Evolutionary conservation across 2,113 vertebrate species (phyloP), one percentile per base, ranked within the genome.

Genomic region (Thalassarche chlororhynchos): DNA sequence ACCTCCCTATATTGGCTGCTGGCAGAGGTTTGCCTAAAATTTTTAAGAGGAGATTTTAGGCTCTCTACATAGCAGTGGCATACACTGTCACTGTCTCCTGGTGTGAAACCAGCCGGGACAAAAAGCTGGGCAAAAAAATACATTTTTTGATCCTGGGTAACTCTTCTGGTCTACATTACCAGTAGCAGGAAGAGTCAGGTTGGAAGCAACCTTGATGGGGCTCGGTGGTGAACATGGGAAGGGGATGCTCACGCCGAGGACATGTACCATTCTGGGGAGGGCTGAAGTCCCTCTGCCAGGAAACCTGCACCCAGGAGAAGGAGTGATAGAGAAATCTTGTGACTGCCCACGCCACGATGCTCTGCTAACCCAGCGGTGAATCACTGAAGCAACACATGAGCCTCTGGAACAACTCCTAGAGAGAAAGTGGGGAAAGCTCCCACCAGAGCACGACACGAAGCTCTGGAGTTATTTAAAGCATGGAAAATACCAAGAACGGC

Each of bases 381-480:
- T 29, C 61, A 23, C 24, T 49, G 60, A 87, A 69, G 69, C 42
- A 60, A 71, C 57, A n/a, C 18, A 66, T 3, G 9, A 75, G 16
- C 38, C 54, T 76, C 84, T 69, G 57, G 16, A 89, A 86, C 15
- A 88, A 61, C 31, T 86, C 65, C 20, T 49, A 32, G 26, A 60
- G 17, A 60, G 32, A 60, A 89, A 69, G 64, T 18, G 32, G 49
- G 40, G 64, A 55, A 79, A 80, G 51, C n/a, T 90, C 75, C 71
- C 70, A 69, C 17, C 40, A 87, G 17, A 84, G 11, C 65, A 91
- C 2, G 11, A 38, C 29, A 31, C 0, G 0, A 55, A 71, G 69
- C 44, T 57, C 47, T 58, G 23, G 23, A 75, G 77, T 80, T 96
- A 96, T 96, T 97, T 94, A 91, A 94, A 91, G 84, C 51, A 90